Percentiles rank a stretch among this genome's conserved stretches.
phyloP scores from a whole-genome alignment of 1,140 invertebrate species.

The Nylanderia fulva region DNA sequence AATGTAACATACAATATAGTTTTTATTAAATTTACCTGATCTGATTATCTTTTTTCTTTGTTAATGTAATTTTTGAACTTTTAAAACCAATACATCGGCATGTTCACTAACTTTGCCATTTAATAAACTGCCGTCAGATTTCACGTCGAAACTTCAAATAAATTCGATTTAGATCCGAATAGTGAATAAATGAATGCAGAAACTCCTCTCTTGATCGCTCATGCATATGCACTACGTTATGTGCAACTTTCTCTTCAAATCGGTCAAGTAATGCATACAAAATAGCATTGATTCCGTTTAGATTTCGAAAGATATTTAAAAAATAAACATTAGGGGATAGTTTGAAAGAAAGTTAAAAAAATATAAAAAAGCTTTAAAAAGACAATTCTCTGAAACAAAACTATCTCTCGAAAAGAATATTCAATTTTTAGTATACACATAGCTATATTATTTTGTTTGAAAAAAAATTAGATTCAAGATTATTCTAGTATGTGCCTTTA shows the following conservation, averaged over 20 bases:
- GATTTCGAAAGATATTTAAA: background rate
- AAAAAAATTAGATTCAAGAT: background rate
- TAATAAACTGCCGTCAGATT: slow-evolving; percentile 39
- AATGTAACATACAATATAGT: slow-evolving; percentile 6
- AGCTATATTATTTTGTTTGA: background rate
- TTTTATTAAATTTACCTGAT: background rate
- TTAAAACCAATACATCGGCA: slow-evolving; percentile 23
- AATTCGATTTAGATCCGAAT: slow-evolving; percentile 56
- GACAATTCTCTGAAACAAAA: background rate
- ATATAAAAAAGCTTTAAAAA: background rate
- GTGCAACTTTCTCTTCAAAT: slow-evolving; percentile 22
- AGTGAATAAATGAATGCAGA: slow-evolving; percentile 45
- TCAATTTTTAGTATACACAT: background rate
- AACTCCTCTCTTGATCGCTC: slow-evolving; percentile 31
- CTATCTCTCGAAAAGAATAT: background rate
- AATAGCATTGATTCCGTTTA: slow-evolving; percentile 38
- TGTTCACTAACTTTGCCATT: slow-evolving; percentile 46
- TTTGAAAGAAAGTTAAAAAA: background rate
- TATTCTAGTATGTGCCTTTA: background rate
- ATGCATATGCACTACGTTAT: slow-evolving; percentile 45
- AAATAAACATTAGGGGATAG: background rate
- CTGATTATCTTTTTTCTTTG: slow-evolving; percentile 9
- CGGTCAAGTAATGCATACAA: slow-evolving; percentile 5
- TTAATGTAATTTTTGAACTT: slow-evolving; percentile 40
- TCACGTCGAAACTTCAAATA: slow-evolving; percentile 48